These are phyloP conservation scores for Porites rus DNA, from an alignment of 92 coral and sea anemone genomes.

Conservation along the genomic window DNA sequence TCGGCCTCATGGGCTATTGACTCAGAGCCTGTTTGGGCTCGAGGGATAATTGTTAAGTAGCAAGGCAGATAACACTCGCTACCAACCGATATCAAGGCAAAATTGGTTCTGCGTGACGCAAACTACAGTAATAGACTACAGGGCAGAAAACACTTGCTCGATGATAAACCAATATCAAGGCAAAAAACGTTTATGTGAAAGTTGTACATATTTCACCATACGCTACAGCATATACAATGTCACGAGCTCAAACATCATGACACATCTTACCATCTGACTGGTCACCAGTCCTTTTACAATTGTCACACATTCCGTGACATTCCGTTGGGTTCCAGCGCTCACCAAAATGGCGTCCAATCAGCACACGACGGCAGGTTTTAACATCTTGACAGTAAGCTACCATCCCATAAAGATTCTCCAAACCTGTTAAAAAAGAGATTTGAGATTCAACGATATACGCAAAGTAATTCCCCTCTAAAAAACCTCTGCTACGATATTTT, in stretches of 20 bases:
- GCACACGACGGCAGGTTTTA: slow-evolving; percentile 78
- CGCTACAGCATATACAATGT: neutral
- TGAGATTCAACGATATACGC: neutral
- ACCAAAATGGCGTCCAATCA: slow-evolving; percentile 97
- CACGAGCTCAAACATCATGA: neutral
- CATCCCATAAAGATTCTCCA: slow-evolving; percentile 92
- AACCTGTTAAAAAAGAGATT: slow-evolving; percentile 48
- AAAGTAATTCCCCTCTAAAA: too few species aligned
- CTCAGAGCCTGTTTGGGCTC: too few species aligned
- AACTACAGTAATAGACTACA: too few species aligned
- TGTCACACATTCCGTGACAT: slow-evolving; percentile 91
- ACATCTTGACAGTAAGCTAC: slow-evolving; percentile 81
- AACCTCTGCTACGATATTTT: too few species aligned
- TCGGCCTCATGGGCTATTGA: too few species aligned
- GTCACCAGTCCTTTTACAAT: slow-evolving; percentile 61
- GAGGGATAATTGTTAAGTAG: too few species aligned
- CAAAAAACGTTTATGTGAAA: too few species aligned
- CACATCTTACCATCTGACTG: slow-evolving; percentile 40
- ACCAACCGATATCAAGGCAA: too few species aligned
- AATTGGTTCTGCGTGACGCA: too few species aligned
- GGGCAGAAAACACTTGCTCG: too few species aligned
- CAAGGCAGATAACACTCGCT: too few species aligned
- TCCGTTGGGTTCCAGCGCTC: slow-evolving; percentile 88
- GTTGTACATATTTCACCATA: neutral
- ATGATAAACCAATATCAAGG: too few species aligned